Percentiles rank a stretch among this genome's conserved stretches.
Conservation (phyloP, 2,888 invertebrate species). For the Trissonchulus sp. region DNA sequence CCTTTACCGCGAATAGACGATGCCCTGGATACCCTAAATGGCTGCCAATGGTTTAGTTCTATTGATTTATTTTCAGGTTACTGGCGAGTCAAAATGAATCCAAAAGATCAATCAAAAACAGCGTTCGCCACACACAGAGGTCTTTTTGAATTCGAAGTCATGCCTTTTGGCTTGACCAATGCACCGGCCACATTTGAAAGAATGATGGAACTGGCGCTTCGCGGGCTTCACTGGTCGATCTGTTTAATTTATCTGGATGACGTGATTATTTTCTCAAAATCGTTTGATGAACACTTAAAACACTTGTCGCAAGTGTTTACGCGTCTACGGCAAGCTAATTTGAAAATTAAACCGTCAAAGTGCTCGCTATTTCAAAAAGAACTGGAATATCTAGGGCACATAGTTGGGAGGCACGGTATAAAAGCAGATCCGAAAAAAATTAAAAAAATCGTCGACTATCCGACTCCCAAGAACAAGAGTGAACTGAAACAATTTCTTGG, state of each 20-base stretch:
- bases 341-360: not conserved
- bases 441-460: not conserved
- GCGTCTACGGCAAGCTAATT: not conserved
- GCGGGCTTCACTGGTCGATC: not conserved
- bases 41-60: not conserved
- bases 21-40: not conserved
- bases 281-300: not conserved
- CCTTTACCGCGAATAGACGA: conserved; percentile 27
- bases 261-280: not conserved
- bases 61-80: not conserved
- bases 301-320: not conserved
- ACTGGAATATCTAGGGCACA: not conserved
- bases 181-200: not conserved
- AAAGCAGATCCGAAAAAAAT: conserved; percentile 1
- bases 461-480: not conserved
- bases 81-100: not conserved
- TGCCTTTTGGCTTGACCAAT: not conserved
- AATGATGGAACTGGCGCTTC: not conserved
- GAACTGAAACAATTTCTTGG: conserved; percentile 11
- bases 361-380: not conserved
- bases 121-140: conserved; percentile 11
- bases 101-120: not conserved
- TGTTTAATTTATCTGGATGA: not conserved
- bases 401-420: not conserved
- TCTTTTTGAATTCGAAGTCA: not conserved